phyloP scores from a whole-genome alignment of 2,888 invertebrate genomes.

The Drosophila lutescens region DNA sequence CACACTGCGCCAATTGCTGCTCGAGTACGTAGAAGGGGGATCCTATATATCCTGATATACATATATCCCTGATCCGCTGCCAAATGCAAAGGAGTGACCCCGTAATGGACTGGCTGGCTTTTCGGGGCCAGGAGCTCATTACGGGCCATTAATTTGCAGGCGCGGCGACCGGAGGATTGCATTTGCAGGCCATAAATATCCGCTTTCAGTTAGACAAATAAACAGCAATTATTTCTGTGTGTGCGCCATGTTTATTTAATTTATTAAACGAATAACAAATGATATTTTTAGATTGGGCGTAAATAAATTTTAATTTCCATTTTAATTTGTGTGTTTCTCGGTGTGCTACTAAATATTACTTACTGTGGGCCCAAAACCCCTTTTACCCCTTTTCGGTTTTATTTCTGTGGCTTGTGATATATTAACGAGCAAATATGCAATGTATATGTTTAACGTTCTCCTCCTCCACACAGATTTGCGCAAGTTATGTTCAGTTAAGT shows the following conservation, averaged over 20 bases:
- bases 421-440: conserved; percentile 39
- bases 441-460: conserved; percentile 55
- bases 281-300: conserved; percentile 61
- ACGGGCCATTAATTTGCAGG: conserved; percentile 73
- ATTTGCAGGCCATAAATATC: conserved; percentile 60
- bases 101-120: conserved; percentile 17
- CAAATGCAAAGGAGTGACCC: not conserved
- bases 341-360: not conserved
- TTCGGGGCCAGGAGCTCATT: conserved; percentile 48
- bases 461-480: conserved; percentile 70
- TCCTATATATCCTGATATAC: not conserved
- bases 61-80: conserved; percentile 20
- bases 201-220: conserved; percentile 67
- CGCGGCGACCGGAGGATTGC: conserved; percentile 48
- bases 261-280: conserved; percentile 51
- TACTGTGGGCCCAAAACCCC: too few relatives aligned
- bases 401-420: conserved; percentile 28
- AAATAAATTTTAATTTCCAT: conserved; percentile 55
- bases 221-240: conserved; percentile 62
- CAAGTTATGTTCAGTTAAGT: conserved; percentile 77
- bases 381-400: conserved; percentile 4
- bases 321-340: conserved; percentile 55
- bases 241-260: conserved; percentile 63
- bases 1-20: conserved; percentile 96
- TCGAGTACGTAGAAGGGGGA: conserved; percentile 89